A percentile compares a stretch with the other conserved stretches of the same genome.
Conservation (phyloP, 2,797 vertebrate genomes). For the Myoxocephalus aenaeus region DNA sequence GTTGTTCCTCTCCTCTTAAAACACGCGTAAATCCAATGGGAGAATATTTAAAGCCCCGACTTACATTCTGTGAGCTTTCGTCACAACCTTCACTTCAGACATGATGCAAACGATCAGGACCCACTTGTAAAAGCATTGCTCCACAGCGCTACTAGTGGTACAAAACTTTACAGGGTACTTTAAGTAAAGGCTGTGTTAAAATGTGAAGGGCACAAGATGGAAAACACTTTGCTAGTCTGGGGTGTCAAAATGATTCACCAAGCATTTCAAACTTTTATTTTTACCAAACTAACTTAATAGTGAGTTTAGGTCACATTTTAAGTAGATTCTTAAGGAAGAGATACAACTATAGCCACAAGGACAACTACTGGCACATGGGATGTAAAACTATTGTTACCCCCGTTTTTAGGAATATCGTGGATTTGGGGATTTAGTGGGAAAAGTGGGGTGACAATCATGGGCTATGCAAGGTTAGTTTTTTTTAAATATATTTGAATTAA, state of each 20-base stretch:
- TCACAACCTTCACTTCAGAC: neutral
- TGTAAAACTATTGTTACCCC: neutral
- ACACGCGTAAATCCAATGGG: neutral
- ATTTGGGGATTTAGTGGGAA: neutral
- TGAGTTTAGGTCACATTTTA: too few species aligned
- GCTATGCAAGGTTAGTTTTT: too few species aligned
- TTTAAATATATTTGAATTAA: too few species aligned
- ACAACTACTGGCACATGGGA: neutral
- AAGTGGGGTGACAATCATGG: neutral
- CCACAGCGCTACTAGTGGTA: neutral
- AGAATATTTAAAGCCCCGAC: neutral
- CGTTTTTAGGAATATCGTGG: too few species aligned
- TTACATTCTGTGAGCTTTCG: neutral
- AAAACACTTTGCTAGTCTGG: neutral
- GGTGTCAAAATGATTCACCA: too few species aligned
- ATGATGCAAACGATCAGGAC: neutral
- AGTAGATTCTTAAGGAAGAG: too few species aligned
- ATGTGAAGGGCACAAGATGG: too few species aligned
- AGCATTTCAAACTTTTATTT: too few species aligned
- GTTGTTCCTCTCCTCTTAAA: neutral
- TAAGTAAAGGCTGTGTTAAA: neutral
- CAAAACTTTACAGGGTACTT: neutral
- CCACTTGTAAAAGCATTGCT: neutral
- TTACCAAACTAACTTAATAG: too few species aligned
- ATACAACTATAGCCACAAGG: too few species aligned